A percentile compares a stretch with the other conserved stretches of the same genome.
Evolutionary conservation across 2,113 vertebrate species (phyloP).

Genomic region (Synchiropus splendidus): DNA sequence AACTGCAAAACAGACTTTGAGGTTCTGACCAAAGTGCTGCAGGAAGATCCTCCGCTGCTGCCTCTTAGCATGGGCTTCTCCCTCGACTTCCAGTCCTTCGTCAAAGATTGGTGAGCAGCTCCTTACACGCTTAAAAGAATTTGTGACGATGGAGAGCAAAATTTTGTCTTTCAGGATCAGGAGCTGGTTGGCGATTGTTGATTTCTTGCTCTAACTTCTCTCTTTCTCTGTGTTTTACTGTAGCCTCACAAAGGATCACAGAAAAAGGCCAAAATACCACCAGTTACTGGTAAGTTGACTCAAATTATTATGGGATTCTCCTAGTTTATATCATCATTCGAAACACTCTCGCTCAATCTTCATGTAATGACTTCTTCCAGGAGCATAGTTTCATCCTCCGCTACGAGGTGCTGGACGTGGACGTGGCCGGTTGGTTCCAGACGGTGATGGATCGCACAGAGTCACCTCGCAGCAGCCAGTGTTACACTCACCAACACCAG

Average conservation of each 20-base stretch:
- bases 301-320: too few species aligned
- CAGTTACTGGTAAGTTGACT: conserved; percentile 82
- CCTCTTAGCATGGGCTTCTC: conserved; percentile 89
- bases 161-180: too few species aligned
- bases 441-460: conserved; percentile 91
- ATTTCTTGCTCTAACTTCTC: background rate
- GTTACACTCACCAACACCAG: conserved; percentile 86
- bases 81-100: conserved; percentile 90
- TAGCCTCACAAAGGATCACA: conserved; percentile 98
- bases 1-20: conserved; percentile 96
- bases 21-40: conserved; percentile 94
- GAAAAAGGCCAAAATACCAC: conserved; percentile 98
- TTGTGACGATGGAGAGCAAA: too few species aligned
- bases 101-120: conserved; percentile 82
- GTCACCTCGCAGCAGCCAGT: conserved; percentile 83
- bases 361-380: conserved; percentile 39
- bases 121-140: background rate
- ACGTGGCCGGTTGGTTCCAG: conserved; percentile 94
- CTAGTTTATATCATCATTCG: too few species aligned
- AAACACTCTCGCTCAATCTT: background rate
- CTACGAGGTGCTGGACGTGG: conserved; percentile 86
- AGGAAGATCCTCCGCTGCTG: conserved; percentile 88
- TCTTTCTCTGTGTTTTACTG: background rate
- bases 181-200: too few species aligned
- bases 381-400: conserved; percentile 89